Conservation (phyloP, 1,140 invertebrate species). For the Atta texana region DNA sequence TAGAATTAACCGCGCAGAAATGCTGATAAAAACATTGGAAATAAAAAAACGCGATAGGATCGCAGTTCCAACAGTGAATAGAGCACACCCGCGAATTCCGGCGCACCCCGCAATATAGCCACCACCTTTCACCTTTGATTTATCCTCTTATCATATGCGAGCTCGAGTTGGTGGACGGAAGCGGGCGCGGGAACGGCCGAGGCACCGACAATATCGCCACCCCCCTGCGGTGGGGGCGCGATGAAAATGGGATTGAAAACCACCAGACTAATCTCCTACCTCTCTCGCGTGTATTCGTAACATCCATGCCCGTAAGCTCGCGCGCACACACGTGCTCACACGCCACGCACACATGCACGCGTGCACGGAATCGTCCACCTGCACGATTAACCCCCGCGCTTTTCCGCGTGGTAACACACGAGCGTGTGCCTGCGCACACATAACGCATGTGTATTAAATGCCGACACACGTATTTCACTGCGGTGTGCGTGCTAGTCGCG, state of each 20-base stretch:
- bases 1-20: slow-evolving; percentile 29
- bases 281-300: slow-evolving; percentile 72
- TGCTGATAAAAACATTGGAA: background rate
- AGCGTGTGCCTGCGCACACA: slow-evolving; percentile 41
- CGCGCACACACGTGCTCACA: slow-evolving; percentile 11
- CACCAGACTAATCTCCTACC: slow-evolving; percentile 81
- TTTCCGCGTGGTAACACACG: slow-evolving; percentile 48
- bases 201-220: slow-evolving; percentile 77
- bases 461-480: slow-evolving; percentile 54
- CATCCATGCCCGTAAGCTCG: slow-evolving; percentile 70
- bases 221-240: slow-evolving; percentile 72
- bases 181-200: slow-evolving; percentile 51
- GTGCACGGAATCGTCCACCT: slow-evolving; percentile 67
- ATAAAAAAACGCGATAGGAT: slow-evolving; percentile 11
- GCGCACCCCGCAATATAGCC: slow-evolving; percentile 43
- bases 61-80: slow-evolving; percentile 14
- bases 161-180: slow-evolving; percentile 51
- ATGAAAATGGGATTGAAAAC: slow-evolving; percentile 85
- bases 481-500: slow-evolving; percentile 72
- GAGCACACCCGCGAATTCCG: slow-evolving; percentile 51
- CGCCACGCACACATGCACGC: slow-evolving; percentile 16
- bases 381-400: slow-evolving; percentile 72
- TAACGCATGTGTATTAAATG: slow-evolving; percentile 70
- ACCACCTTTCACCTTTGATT: slow-evolving; percentile 78
- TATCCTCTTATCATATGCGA: slow-evolving; percentile 75